A percentile compares a stretch with the other conserved stretches of the same genome.
phyloP scores from a whole-genome alignment of 2,797 vertebrate genomes.

The Takifugu ocellatus region DNA sequence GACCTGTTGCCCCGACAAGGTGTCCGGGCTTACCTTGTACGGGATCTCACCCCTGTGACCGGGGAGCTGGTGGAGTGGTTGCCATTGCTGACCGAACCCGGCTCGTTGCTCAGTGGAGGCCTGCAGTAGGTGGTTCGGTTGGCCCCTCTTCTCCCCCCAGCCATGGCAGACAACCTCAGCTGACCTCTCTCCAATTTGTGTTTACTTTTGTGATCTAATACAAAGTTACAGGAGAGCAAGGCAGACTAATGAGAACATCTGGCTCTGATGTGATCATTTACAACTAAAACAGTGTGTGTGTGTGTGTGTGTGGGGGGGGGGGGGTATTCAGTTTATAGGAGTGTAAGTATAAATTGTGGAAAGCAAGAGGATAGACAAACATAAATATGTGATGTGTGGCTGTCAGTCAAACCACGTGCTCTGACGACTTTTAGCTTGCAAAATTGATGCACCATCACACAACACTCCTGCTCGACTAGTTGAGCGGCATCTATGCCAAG shows the following conservation, averaged over 20 bases:
- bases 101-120: conserved; percentile 85
- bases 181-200: conserved; percentile 13
- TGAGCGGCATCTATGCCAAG: conserved; percentile 5
- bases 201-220: conserved; percentile 3
- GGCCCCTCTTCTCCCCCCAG: conserved; percentile 94
- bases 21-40: conserved; percentile 78
- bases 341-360: too few species aligned
- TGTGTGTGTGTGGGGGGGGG: too few species aligned
- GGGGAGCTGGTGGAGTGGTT: conserved; percentile 86
- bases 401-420: too few species aligned
- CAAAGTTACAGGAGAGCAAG: background rate
- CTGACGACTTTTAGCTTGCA: too few species aligned
- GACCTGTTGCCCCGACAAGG: background rate
- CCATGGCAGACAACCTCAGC: conserved; percentile 75
- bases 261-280: background rate
- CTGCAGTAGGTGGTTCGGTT: conserved; percentile 94
- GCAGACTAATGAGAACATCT: background rate
- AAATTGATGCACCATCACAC: too few species aligned
- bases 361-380: too few species aligned
- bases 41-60: conserved; percentile 89
- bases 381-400: too few species aligned
- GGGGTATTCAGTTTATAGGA: too few species aligned
- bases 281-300: too few species aligned
- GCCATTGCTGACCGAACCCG: conserved; percentile 82
- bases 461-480: background rate